phyloP scores from a whole-genome alignment of 2,888 invertebrate species.

The Dysmachus trigonus region DNA sequence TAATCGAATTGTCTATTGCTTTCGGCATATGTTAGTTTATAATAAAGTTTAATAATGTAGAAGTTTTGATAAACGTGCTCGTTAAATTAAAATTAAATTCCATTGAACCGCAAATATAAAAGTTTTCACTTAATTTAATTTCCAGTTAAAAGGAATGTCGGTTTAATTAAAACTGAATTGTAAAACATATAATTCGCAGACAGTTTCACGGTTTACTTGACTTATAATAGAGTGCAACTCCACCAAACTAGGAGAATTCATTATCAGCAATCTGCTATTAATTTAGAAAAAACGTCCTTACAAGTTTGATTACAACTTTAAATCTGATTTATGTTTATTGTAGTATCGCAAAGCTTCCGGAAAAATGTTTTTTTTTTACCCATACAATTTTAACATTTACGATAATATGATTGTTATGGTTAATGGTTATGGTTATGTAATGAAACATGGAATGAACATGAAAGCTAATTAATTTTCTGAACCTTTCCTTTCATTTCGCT shows the following conservation, averaged over 20 bases:
- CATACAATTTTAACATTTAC: neutral
- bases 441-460: neutral
- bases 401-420: neutral
- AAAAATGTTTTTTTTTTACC: neutral
- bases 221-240: neutral
- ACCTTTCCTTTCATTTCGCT: neutral
- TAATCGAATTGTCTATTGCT: neutral
- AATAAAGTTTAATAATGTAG: neutral
- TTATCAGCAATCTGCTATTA: too few relatives aligned
- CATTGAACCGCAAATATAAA: neutral
- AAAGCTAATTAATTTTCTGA: neutral
- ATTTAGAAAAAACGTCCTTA: too few relatives aligned
- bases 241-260: neutral
- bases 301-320: neutral
- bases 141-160: neutral
- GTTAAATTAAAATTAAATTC: neutral
- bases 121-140: neutral
- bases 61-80: neutral
- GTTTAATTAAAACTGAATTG: neutral
- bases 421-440: neutral
- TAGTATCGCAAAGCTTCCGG: neutral
- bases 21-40: neutral
- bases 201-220: neutral
- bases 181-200: neutral
- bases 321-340: neutral